These are phyloP conservation scores for Myathropa florea DNA, from an alignment of 2,888 invertebrate genomes.

Conservation along the genomic window DNA sequence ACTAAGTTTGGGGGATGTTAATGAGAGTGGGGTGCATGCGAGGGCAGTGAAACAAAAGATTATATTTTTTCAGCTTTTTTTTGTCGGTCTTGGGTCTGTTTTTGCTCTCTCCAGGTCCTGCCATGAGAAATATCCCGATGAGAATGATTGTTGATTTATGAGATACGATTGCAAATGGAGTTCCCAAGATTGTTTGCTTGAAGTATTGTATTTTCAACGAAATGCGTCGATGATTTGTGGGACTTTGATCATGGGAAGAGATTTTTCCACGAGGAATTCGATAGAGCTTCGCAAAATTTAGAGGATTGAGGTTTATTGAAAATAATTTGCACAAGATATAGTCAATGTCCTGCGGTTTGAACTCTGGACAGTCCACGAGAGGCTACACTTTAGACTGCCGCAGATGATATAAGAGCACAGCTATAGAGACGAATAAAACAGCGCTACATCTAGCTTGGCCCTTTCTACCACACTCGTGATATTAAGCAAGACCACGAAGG, in stretches of 20 bases:
- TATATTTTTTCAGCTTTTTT: not conserved
- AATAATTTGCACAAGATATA: no score
- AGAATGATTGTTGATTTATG: constrained; percentile 43
- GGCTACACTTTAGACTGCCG: no score
- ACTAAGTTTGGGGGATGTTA: constrained; percentile 5
- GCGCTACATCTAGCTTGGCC: no score
- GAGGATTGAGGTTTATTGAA: no score
- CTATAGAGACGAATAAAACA: no score
- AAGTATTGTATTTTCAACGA: not conserved
- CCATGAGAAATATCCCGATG: not conserved
- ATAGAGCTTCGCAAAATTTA: no score
- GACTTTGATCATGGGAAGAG: not conserved
- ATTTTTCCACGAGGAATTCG: no score
- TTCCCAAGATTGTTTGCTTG: constrained; percentile 7
- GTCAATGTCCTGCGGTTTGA: no score
- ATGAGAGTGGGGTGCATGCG: not conserved
- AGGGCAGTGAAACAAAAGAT: constrained; percentile 26
- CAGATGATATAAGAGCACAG: no score
- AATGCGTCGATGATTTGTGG: not conserved
- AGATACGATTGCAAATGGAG: constrained; percentile 17
- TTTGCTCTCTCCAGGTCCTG: not conserved
- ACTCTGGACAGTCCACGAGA: no score
- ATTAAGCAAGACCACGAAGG: no score
- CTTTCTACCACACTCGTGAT: no score
- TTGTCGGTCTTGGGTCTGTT: not conserved